Evolutionary conservation across 2,797 vertebrate species (phyloP).

Genomic region (Aeoliscus strigatus): DNA sequence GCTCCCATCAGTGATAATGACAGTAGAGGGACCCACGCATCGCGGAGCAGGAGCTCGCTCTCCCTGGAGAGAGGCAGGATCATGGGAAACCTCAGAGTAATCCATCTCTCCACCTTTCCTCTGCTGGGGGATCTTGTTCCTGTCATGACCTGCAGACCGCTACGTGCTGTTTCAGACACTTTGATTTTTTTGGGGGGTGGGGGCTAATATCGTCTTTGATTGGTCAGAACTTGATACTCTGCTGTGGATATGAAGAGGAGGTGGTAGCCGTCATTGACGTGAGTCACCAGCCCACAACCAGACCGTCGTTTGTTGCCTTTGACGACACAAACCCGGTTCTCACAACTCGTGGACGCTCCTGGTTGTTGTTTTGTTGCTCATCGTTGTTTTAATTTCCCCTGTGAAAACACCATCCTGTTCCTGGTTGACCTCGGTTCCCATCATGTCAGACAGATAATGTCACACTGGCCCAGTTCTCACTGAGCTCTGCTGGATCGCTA

Average conservation of each 20-base stretch:
- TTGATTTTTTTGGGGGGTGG: too few species aligned
- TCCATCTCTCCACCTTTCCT: conserved; percentile 59
- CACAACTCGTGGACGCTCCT: conserved; percentile 22
- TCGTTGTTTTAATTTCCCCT: conserved; percentile 39
- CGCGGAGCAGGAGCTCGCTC: conserved; percentile 33
- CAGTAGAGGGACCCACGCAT: conserved; percentile 66
- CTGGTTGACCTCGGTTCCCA: conserved; percentile 48
- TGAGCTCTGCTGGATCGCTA: conserved; percentile 21
- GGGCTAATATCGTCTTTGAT: too few species aligned
- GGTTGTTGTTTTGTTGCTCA: conserved; percentile 3
- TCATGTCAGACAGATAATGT: conserved; percentile 30
- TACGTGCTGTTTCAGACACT: too few species aligned
- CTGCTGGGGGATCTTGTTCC: conserved; percentile 52
- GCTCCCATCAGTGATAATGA: conserved; percentile 71
- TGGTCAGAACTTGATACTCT: too few species aligned
- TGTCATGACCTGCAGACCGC: conserved; percentile 32
- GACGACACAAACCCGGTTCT: conserved; percentile 34
- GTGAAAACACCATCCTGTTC: conserved; percentile 41
- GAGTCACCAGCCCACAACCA: too few species aligned
- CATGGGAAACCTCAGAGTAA: conserved; percentile 75
- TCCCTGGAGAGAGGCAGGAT: conserved; percentile 65
- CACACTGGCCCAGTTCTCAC: conserved; percentile 46
- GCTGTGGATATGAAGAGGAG: too few species aligned
- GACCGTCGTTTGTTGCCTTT: conserved; percentile 14
- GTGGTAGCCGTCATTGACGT: too few species aligned